Evolutionary conservation across 1,140 invertebrate species (phyloP).

Genomic region (Drosophila orosa): DNA sequence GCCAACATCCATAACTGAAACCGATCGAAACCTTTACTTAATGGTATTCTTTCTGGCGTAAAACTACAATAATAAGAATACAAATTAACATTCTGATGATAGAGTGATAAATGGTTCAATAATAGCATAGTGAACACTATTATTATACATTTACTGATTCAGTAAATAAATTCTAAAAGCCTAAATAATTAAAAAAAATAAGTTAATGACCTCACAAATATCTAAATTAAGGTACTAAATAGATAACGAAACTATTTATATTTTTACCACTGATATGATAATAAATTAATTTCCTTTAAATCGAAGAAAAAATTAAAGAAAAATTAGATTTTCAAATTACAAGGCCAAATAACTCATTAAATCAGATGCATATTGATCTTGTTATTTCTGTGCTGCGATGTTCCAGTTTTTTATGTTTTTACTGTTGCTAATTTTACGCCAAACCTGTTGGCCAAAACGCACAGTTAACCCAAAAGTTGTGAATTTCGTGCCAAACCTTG

Average conservation of each 20-base stretch:
- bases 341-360: background rate
- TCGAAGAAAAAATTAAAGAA: no score
- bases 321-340: background rate
- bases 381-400: constrained; percentile 3
- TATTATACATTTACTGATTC: background rate
- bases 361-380: background rate
- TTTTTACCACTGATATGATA: background rate
- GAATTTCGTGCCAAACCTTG: constrained; percentile 18
- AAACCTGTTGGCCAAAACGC: constrained; percentile 24
- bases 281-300: background rate
- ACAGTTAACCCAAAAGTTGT: constrained; percentile 28
- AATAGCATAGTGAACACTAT: background rate
- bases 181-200: no score
- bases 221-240: background rate
- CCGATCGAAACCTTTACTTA: background rate
- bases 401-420: constrained; percentile 2
- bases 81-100: background rate
- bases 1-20: background rate
- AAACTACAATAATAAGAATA: background rate
- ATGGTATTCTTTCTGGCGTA: background rate
- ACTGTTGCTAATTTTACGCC: constrained; percentile 14
- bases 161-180: background rate
- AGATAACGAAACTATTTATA: background rate
- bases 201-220: background rate
- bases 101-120: background rate